Percentiles rank a stretch among this genome's conserved stretches.
Conservation (phyloP, 1,140 invertebrate species). For the Micrasema minimum region DNA sequence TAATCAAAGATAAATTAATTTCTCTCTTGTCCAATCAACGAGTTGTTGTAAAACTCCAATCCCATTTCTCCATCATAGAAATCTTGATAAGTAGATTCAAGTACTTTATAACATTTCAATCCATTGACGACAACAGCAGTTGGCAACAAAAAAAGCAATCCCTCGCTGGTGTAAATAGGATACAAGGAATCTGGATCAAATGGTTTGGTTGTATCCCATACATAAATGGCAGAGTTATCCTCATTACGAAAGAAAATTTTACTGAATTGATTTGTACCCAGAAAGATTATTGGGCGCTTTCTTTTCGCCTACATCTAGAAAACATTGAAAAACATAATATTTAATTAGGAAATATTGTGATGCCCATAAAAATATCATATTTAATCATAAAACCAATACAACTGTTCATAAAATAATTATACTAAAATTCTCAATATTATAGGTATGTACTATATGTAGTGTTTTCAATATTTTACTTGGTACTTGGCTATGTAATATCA, state of each 20-base stretch:
- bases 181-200: slow-evolving; percentile 30
- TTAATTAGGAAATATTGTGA: too few species aligned
- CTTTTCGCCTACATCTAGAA: slow-evolving; percentile 39
- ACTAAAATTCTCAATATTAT: too few species aligned
- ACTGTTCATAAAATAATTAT: too few species aligned
- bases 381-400: too few species aligned
- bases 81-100: slow-evolving; percentile 45
- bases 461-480: too few species aligned
- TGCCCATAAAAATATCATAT: too few species aligned
- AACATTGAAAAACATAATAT: too few species aligned
- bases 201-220: slow-evolving; percentile 38
- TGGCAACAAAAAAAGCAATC: slow-evolving; percentile 39
- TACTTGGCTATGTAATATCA: too few species aligned
- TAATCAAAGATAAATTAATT: too few species aligned
- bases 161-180: slow-evolving; percentile 42
- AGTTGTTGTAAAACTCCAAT: slow-evolving; percentile 38
- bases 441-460: too few species aligned
- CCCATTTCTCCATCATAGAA: slow-evolving; percentile 30
- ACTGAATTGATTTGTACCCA: slow-evolving; percentile 33
- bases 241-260: slow-evolving; percentile 41
- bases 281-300: slow-evolving; percentile 40
- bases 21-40: slow-evolving; percentile 7
- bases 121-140: slow-evolving; percentile 35
- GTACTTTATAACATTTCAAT: slow-evolving; percentile 41
- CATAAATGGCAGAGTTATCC: slow-evolving; percentile 35